Evolutionary conservation across 2,797 vertebrate species (phyloP).

Genomic region (Leptatherina wallacei): DNA sequence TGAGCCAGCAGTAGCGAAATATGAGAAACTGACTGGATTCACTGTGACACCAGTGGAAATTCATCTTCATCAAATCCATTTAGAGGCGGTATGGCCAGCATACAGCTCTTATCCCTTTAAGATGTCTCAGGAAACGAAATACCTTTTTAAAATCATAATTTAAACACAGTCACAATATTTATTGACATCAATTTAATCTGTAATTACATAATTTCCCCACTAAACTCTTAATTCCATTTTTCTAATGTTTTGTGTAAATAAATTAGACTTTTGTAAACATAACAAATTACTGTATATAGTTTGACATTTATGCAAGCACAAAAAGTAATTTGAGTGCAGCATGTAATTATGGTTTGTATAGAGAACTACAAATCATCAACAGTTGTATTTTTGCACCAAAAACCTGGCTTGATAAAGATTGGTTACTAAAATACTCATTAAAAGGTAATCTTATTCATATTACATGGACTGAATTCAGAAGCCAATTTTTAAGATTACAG

Average conservation of each 20-base stretch:
- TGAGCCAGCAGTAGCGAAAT: slow-evolving; percentile 1
- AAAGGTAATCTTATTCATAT: slow-evolving; percentile 14
- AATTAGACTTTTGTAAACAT: slow-evolving; percentile 26
- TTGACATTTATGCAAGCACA: slow-evolving; percentile 13
- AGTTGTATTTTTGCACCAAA: background rate
- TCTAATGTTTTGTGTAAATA: slow-evolving; percentile 1
- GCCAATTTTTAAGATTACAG: slow-evolving; percentile 20
- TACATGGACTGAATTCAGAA: slow-evolving; percentile 33
- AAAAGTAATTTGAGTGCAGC: slow-evolving; percentile 20
- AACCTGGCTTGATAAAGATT: slow-evolving; percentile 20
- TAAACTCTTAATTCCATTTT: background rate
- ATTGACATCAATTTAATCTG: background rate
- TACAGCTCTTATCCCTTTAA: background rate
- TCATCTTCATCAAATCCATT: background rate
- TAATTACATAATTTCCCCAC: background rate
- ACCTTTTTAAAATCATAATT: background rate
- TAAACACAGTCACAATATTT: slow-evolving; percentile 15
- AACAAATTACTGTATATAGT: slow-evolving; percentile 34
- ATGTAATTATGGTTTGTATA: slow-evolving; percentile 43
- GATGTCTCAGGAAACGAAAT: background rate
- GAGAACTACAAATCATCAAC: slow-evolving; percentile 18
- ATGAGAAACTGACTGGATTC: background rate
- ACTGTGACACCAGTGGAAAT: slow-evolving; percentile 16
- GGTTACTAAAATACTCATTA: slow-evolving; percentile 32
- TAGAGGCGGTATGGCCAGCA: background rate